Conservation (phyloP, 2,797 vertebrate species). For the Paguma larvata region DNA sequence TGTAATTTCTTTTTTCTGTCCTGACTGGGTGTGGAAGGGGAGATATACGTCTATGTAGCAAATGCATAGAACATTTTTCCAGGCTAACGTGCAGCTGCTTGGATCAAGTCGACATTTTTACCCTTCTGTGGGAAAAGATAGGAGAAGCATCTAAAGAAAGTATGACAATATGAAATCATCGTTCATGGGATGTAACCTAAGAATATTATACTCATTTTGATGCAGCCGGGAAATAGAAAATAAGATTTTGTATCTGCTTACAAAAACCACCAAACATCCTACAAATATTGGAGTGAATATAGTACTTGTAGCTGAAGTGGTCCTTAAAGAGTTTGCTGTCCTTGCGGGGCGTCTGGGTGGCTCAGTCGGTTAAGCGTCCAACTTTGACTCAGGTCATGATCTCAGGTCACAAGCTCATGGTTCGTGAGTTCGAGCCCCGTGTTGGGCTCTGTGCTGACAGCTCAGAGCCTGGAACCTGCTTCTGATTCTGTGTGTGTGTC, state of each 20-base stretch:
- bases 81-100: not conserved
- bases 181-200: not conserved
- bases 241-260: not conserved
- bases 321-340: not conserved
- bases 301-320: not conserved
- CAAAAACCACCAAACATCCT: not conserved
- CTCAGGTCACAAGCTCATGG: too few relatives aligned
- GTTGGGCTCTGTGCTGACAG: too few relatives aligned
- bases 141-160: not conserved
- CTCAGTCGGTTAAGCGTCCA: too few relatives aligned
- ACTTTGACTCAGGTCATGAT: too few relatives aligned
- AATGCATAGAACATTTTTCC: not conserved
- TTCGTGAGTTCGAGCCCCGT: too few relatives aligned
- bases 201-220: slow-evolving; percentile 36
- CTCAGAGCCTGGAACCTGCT: too few relatives aligned
- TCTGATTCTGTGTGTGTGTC: too few relatives aligned
- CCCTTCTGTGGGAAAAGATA: slow-evolving; percentile 22
- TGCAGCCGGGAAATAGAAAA: not conserved
- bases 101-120: not conserved
- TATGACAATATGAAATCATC: not conserved
- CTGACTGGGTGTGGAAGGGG: not conserved
- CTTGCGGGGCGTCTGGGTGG: too few relatives aligned
- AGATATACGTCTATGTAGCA: not conserved
- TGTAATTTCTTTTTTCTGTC: not conserved
- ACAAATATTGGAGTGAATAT: not conserved